Conservation (phyloP, 2,797 vertebrate genomes). For the Artibeus jamaicensis region DNA sequence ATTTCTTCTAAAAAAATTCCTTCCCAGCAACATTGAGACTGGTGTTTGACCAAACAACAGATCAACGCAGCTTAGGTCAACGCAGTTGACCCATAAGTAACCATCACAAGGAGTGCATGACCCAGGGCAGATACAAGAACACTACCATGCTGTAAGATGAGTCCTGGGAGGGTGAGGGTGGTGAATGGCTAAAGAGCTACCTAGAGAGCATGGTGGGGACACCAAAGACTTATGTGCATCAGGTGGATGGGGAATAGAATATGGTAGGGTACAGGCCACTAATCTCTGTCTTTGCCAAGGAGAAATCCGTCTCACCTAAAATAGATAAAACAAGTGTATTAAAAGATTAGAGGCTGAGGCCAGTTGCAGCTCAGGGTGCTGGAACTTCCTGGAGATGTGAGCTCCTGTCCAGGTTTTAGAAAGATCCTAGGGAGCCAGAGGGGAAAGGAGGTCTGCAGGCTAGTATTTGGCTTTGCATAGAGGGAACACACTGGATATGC, state of each 20-base stretch:
- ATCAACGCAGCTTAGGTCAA: background rate
- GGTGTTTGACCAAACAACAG: background rate
- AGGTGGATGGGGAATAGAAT: background rate
- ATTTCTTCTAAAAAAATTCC: background rate
- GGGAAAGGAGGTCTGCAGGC: background rate
- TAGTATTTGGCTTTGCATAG: background rate
- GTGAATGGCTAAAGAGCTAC: background rate
- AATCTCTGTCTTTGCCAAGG: background rate
- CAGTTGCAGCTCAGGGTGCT: background rate
- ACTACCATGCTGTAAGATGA: accelerated
- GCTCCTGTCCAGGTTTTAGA: background rate
- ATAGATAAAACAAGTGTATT: background rate
- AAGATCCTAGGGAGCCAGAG: background rate
- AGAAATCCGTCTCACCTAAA: background rate
- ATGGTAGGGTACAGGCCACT: background rate
- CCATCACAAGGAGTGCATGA: background rate
- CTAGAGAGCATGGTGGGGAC: accelerated
- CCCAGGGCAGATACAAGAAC: background rate
- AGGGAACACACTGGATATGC: background rate
- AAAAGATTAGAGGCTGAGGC: background rate
- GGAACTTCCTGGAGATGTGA: background rate
- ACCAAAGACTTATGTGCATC: background rate
- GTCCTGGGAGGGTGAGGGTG: background rate
- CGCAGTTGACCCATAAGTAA: background rate
- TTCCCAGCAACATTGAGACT: background rate